Evolutionary conservation across 2,888 invertebrate genomes (phyloP).

Genomic region (Meghimatium bilineatum): DNA sequence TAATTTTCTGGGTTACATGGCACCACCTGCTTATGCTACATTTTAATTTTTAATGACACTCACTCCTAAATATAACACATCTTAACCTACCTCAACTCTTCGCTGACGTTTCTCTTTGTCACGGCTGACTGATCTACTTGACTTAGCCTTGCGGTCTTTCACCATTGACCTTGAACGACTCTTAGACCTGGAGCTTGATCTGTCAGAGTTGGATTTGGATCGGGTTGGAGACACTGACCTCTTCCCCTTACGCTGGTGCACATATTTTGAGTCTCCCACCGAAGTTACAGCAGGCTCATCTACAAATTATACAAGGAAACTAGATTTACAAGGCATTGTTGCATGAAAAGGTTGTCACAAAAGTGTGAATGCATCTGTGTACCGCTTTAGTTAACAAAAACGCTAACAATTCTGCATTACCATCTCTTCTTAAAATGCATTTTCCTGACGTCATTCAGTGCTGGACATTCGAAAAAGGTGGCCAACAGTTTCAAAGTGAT

Average conservation of each 20-base stretch:
- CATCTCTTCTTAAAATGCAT: too few species aligned
- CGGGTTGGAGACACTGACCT: not conserved
- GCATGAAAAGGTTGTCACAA: too few species aligned
- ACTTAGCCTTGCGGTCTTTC: slow-evolving; percentile 20
- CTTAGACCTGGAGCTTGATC: slow-evolving; percentile 37
- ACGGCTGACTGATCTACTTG: not conserved
- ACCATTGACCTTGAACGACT: slow-evolving; percentile 47
- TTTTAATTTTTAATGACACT: too few species aligned
- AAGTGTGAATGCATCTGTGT: too few species aligned
- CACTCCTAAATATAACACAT: not conserved
- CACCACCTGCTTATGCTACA: too few species aligned
- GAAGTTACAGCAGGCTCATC: not conserved
- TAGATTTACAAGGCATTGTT: not conserved
- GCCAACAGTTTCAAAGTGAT: too few species aligned
- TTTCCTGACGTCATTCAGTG: too few species aligned
- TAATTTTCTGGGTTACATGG: too few species aligned
- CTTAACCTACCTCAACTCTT: slow-evolving; percentile 37
- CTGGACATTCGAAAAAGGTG: too few species aligned
- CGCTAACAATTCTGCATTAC: too few species aligned
- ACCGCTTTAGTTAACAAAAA: too few species aligned
- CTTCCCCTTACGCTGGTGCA: not conserved
- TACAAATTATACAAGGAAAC: not conserved
- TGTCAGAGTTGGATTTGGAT: slow-evolving; percentile 34
- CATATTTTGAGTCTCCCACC: not conserved
- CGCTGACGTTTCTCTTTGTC: slow-evolving; percentile 17